Evolutionary conservation across 2,797 vertebrate genomes (phyloP).

Genomic region (Tangara arthus): DNA sequence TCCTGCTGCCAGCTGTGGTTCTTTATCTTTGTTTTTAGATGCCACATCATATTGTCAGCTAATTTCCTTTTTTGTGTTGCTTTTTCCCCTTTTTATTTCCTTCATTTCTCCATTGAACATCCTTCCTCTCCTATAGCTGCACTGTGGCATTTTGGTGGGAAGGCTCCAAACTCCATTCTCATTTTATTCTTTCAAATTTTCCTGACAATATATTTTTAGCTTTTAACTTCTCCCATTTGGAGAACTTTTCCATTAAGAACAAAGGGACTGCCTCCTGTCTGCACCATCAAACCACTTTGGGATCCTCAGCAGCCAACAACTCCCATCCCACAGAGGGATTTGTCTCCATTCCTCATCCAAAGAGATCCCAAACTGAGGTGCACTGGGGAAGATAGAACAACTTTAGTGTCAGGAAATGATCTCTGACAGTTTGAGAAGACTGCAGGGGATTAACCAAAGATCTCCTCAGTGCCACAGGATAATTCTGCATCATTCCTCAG

Average conservation of each 20-base stretch:
- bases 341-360: background rate
- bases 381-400: background rate
- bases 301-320: background rate
- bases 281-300: background rate
- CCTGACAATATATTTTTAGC: background rate
- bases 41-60: background rate
- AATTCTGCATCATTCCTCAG: background rate
- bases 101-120: background rate
- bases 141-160: background rate
- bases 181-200: background rate
- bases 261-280: background rate
- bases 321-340: background rate
- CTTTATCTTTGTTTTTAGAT: background rate
- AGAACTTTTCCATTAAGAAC: background rate
- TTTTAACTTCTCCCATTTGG: background rate
- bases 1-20: background rate
- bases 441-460: background rate
- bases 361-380: background rate
- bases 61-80: background rate
- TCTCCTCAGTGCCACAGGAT: background rate
- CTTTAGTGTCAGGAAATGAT: background rate
- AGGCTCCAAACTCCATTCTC: background rate
- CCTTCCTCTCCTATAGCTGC: fast-evolving
- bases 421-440: background rate
- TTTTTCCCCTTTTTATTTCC: background rate